Evolutionary conservation across 1,140 invertebrate genomes (phyloP), one percentile per base, ranked within the genome.

Genomic region (Drosophila nasuta): DNA sequence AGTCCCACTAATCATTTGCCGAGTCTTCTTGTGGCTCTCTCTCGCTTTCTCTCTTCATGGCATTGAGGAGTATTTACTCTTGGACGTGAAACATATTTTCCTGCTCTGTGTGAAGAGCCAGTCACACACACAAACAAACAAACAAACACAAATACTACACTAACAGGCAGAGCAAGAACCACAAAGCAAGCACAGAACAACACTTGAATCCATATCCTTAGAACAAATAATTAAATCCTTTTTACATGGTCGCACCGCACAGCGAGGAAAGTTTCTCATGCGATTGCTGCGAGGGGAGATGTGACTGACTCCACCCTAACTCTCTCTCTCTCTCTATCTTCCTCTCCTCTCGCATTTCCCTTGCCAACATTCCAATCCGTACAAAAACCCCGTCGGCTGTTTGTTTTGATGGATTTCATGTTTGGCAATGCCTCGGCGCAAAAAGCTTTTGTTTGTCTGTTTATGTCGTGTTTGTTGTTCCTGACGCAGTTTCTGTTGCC

Each of bases 181-280:
- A 56, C 63, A 73, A 73, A 41, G 33, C 45, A 65, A 25, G 20
- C 28, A 25, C 20, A 25, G 20, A 70, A 65, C 17, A 51, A 59
- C 58, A 64, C 41, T 68, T 57, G 57, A 74, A 58, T 78, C 52
- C 59, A 82, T 69, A 91, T 91, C 89, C 89, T 86, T 89, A 91
- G 66, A 91, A 75, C 89, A 91, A 91, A 91, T 91, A 91, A 91
- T 91, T 91, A 91, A 91, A 91, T 91, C 89, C 89, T 91, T 91
- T 91, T 82, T 91, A 81, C 81, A 86, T 83, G 80, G 83, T 75
- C 80, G 77, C 82, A 79, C 76, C 65, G 67, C 20, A 33, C 46
- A 35, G 59, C 70, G 25, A 52, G 62, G 56, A 63, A 83, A 72
- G 76, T 86, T 70, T 56, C 63, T 52, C 43, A 38, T 73, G 62